Percentiles rank a stretch among this genome's conserved stretches.
Conservation (phyloP, 2,797 vertebrate genomes). For the Antrozous pallidus region DNA sequence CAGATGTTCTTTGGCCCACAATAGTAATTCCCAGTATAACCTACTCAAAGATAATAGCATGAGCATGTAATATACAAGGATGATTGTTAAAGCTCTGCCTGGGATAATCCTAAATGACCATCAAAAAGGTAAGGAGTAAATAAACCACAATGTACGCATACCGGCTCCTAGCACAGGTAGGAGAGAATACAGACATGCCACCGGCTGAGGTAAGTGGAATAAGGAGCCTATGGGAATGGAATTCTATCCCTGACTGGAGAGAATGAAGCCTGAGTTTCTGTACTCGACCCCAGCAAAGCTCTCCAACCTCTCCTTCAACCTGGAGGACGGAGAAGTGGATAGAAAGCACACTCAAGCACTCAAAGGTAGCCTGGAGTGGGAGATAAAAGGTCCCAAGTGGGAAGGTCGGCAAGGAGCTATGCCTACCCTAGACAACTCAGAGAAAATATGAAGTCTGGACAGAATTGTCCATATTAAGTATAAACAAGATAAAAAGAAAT, state of each 20-base stretch:
- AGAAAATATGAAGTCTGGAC: not conserved
- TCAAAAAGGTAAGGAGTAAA: not conserved
- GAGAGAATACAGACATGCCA: not conserved
- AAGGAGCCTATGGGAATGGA: not conserved
- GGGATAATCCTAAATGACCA: not conserved
- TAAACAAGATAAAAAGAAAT: not conserved
- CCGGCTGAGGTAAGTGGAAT: not conserved
- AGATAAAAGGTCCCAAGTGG: not conserved
- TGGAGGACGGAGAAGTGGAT: not conserved
- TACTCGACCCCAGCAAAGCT: not conserved
- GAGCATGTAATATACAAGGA: not conserved
- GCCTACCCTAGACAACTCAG: not conserved
- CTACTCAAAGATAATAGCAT: not conserved
- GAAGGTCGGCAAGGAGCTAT: not conserved
- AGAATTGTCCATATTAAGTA: not conserved
- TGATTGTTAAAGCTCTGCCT: not conserved
- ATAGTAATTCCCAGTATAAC: not conserved
- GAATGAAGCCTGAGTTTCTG: not conserved
- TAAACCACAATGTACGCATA: not conserved
- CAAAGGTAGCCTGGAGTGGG: not conserved
- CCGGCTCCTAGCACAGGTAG: not conserved
- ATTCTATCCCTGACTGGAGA: not conserved
- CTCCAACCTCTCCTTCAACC: not conserved
- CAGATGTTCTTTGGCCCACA: not conserved
- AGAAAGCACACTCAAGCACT: conserved; percentile 2